These are phyloP conservation scores for Malurus splendens DNA, from an alignment of 2,797 vertebrate genomes.

Conservation along the genomic window DNA sequence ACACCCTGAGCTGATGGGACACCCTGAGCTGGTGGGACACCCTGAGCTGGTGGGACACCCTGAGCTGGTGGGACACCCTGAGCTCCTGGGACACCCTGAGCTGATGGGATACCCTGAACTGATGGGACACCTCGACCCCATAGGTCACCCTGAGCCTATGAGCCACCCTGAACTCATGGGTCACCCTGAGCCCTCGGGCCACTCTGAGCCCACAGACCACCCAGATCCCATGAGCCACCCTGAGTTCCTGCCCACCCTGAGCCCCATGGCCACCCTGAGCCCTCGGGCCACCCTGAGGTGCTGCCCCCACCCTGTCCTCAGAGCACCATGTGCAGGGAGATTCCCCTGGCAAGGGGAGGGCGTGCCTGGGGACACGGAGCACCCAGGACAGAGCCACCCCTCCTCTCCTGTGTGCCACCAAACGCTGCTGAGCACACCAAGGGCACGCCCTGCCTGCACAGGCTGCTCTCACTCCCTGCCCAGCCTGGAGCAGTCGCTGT, in stretches of 20 bases:
- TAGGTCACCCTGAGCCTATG: rapidly evolving
- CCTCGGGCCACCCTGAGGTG: not conserved
- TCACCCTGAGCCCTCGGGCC: not conserved
- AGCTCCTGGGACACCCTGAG: not conserved
- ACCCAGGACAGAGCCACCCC: not conserved
- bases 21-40: rapidly evolving
- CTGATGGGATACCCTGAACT: not conserved
- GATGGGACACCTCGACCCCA: rapidly evolving
- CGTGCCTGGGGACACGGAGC: not conserved
- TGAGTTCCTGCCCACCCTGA: not conserved
- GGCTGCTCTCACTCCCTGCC: not conserved
- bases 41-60: rapidly evolving
- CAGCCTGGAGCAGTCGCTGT: rapidly evolving
- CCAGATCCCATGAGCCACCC: not conserved
- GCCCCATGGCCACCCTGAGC: rapidly evolving
- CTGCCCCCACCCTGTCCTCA: not conserved
- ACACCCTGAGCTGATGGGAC: rapidly evolving
- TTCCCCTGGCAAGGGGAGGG: not conserved
- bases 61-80: rapidly evolving
- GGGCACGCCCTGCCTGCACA: not conserved
- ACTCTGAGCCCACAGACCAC: rapidly evolving
- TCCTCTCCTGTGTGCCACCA: not conserved
- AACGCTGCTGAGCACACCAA: too few species aligned
- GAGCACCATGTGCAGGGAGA: rapidly evolving
- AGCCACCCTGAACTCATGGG: rapidly evolving